These are phyloP conservation scores for Perizoma affinitatum DNA, from an alignment of 2,888 invertebrate species.

Conservation along the genomic window DNA sequence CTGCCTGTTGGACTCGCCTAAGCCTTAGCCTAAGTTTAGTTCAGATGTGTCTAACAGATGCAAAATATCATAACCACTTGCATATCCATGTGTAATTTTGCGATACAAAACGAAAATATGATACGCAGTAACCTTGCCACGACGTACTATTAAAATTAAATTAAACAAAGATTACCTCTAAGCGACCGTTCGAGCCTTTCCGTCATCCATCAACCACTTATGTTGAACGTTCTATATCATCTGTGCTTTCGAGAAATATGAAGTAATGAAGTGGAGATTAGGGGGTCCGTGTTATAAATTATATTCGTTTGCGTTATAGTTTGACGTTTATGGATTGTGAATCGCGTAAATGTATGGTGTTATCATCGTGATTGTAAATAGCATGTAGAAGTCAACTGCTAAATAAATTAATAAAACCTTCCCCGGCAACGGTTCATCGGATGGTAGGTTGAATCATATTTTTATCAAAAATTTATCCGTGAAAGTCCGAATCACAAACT, in stretches of 20 bases:
- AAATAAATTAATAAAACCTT: no score
- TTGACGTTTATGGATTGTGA: slow-evolving; percentile 44
- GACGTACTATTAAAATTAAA: slow-evolving; percentile 71
- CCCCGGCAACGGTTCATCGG: no score
- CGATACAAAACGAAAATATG: slow-evolving; percentile 32
- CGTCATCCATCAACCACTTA: slow-evolving; percentile 61
- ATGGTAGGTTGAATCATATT: no score
- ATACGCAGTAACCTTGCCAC: slow-evolving; percentile 52
- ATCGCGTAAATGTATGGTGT: slow-evolving; percentile 22
- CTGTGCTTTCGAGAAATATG: slow-evolving; percentile 59
- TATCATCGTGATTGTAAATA: no score
- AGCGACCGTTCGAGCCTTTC: slow-evolving; percentile 52
- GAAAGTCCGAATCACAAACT: no score
- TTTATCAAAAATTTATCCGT: no score
- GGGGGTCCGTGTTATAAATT: slow-evolving; percentile 49
- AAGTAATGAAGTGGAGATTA: slow-evolving; percentile 68
- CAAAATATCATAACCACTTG: no score
- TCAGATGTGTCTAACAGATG: no score
- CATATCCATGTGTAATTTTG: no score
- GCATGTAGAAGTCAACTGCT: no score
- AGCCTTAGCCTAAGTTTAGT: no score
- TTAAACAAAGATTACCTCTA: slow-evolving; percentile 72
- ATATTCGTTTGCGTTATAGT: slow-evolving; percentile 43
- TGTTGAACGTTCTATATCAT: slow-evolving; percentile 22
- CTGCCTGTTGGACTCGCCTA: no score